Evolutionary conservation across 2,888 invertebrate genomes (phyloP), one percentile per base, ranked within the genome.

Genomic region (Sthenelais limicola): DNA sequence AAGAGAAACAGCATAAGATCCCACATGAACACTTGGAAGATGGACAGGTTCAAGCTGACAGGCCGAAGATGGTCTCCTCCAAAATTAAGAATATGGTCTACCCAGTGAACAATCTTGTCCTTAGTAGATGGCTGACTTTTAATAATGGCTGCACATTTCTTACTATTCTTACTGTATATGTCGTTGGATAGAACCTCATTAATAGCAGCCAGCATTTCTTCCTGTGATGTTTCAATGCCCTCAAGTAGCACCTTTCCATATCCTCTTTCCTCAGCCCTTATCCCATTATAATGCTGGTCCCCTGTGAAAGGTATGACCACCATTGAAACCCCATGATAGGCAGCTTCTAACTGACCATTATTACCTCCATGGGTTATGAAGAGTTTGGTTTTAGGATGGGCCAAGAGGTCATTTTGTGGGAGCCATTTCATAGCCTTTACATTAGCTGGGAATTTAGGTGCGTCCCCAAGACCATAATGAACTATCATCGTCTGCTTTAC

Each of bases 371-470:
- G 66, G n/a, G 38, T 66, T 1, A 66, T 24, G 26, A 66, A 66
- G 3, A 66, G 66, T 5, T 15, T 18, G 2, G 66, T 66, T 26
- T 66, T 66, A 1, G 35, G 35, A 24, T 66, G 66, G 2, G 38
- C 66, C 9, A 66, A 43, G 18, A 66, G 66, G 38, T 66, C 66
- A 38, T 66, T 66, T 24, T 66, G 66, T 12, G 66, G 66, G 7
- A 66, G 21, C 66, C 66, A 66, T 24, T 24, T 43, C 15, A 66
- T 12, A 12, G 18, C 21, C 5, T 15, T 15, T n/a, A 38, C 33
- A 7, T 66, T 66, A 1, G 35, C 15, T 3, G 66, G 66, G 66
- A 66, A 56, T n/a, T 56, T 33, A 32, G 26, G 2, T 3, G 30
- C 33, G 33, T 56, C 56, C 30, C 33, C 56, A 30, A 56, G 56